Base-by-base conservation (phyloP, 1,140 invertebrate genomes). In the Drosophila funebris region DNA sequence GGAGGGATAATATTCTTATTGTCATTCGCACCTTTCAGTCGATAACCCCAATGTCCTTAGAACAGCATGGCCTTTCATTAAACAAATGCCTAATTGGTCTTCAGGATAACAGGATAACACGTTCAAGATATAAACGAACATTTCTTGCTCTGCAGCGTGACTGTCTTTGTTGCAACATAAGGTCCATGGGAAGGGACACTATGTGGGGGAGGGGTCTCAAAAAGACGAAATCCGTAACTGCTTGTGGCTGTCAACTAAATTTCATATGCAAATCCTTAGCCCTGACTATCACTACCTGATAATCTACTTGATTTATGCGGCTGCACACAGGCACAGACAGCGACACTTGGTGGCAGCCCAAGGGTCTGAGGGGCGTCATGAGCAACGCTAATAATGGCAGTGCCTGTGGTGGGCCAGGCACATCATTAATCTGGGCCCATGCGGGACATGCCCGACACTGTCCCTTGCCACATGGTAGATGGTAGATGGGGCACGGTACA, bases 261-360 rank as follows among this genome's bases (percentile, higher is more conserved):
- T 84, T 83, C 80, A 83, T 83, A 83, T 83, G 80, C 80, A 83
- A 83, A 83, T 83, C 80, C 80, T 76, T 72, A 43, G 48, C 39
- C 46, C 62, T 66, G 80, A 83, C 80, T 83, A 78, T 84, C 67
- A 54, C 76, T 83, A 83, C 80, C 80, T 83, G 80, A 83, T 83
- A 83, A 83, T 83, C 80, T 83, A 52, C 63, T 83, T 83, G 80
- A 83, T 83, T 83, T 83, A 83, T 83, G 80, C 76, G 72, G 54
- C 67, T 76, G 79, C 80, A 83, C 64, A 64, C 14, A 37, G 7
- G 6, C 22, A 13, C 27, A 39, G 41, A 24, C 36, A 36, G 31
- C n/a, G 46, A 33, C 37, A 46, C 33, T n/a, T 8, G 18, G 52
- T 39, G 27, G 13, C 22, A 39, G 33, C n/a, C 44, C 48, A 31